Percentiles rank a stretch among this genome's conserved stretches.
phyloP scores from a whole-genome alignment of 2,888 invertebrate species.

The Noctuana brunneofusca region DNA sequence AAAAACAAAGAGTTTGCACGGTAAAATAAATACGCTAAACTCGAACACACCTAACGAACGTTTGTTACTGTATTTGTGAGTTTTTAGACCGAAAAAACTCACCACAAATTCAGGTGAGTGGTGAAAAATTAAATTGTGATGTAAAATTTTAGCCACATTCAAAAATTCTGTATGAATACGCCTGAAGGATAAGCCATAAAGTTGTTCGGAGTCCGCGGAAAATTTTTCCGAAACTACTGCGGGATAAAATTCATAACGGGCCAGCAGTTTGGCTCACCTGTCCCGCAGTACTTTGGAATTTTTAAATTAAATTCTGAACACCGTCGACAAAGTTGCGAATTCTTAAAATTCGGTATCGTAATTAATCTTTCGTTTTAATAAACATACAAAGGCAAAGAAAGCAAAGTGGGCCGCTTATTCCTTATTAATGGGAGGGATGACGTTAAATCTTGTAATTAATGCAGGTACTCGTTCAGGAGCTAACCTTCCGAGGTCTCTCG shows the following conservation, averaged over 20 bases:
- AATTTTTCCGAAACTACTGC: conserved; percentile 76
- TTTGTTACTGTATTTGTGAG: conserved; percentile 3
- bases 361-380: conserved; percentile 65
- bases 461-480: conserved; percentile 66
- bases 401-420: conserved; percentile 62
- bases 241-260: conserved; percentile 79
- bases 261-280: conserved; percentile 79
- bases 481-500: conserved; percentile 62
- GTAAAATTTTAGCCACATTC: conserved; percentile 44
- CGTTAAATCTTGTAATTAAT: conserved; percentile 78
- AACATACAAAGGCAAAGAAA: conserved; percentile 65
- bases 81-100: conserved; percentile 3
- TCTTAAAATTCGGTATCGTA: conserved; percentile 76
- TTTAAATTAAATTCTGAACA: conserved; percentile 81
- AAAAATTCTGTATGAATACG: conserved; percentile 56
- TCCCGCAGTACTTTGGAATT: conserved; percentile 79
- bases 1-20: not conserved
- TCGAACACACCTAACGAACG: not conserved
- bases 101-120: conserved; percentile 5
- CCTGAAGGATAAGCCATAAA: conserved; percentile 71
- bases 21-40: not conserved
- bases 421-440: conserved; percentile 75
- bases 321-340: conserved; percentile 75
- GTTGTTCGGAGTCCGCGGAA: conserved; percentile 63
- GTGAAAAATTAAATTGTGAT: conserved; percentile 39